phyloP scores from a whole-genome alignment of 2,113 vertebrate genomes.

The human region GRCh38 chr9:134714001-134714500 shows the following conservation, averaged over 20 bases:
- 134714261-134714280: rapidly evolving
- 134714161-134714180: rapidly evolving
- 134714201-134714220: rapidly evolving
- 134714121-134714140: rapidly evolving
- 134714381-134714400: rapidly evolving
- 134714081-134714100: rapidly evolving
- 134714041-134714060: too few species aligned
- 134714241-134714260: rapidly evolving
- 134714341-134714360: rapidly evolving
- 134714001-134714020: background rate
- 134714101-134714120: rapidly evolving
- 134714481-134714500: background rate
- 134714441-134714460: background rate
- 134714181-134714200: background rate
- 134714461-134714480: background rate
- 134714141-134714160: rapidly evolving
- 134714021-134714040: rapidly evolving
- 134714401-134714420: rapidly evolving
- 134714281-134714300: rapidly evolving
- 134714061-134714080: background rate
- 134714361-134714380: rapidly evolving
- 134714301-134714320: rapidly evolving
- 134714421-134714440: background rate
- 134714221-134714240: background rate
- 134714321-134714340: too few species aligned